Evolutionary conservation across 2,797 vertebrate genomes (phyloP), one percentile per base, ranked within the genome.

Genomic region (Labeo calbasu): DNA sequence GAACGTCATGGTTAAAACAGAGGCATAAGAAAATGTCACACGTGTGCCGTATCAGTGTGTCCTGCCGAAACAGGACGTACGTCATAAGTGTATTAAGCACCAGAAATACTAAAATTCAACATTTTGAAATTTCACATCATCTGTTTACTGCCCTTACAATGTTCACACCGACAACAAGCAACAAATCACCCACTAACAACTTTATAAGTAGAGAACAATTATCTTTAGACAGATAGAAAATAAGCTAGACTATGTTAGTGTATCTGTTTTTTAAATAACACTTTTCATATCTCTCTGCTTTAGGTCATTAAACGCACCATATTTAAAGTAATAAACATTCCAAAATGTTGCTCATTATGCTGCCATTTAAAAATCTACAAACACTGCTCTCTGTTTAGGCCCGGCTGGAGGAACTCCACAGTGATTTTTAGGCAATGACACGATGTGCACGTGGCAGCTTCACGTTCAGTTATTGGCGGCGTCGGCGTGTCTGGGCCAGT

Each of bases 401-500:
- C 55, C 14, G 70, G 14, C 40, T 76, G n/a, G n/a, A 68, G 23
- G 13, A 8, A 48, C 21, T 68, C 53, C 40, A 36, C 5, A 15
- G 21, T 25, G 65, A 84, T 75, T 9, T 43, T 46, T 86, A 79
- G 82, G 91, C 86, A 81, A 66, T 88, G 83, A 90, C 89, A 89
- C 77, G 65, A 85, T 71, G 19, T 15, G 11, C 3, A 21, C 28
- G 11, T 21, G 68, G 69, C 23, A 3, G 59, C 72, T 61, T 84
- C 68, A 68, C 88, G 5, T 81, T 97, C 95, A 99, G 94, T 97
- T 97, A 92, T 99, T 98, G 79, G 98, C 97, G 88, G 96, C 97
- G 40, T 99, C 98, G 11, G 97, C 97, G 91, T 99, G 97, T 51
- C 97, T 95, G 83, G 96, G 96, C 98, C 98, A 99, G 89, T 95